Percentiles rank a stretch among this genome's conserved stretches.
Conservation (phyloP, 2,113 vertebrate species). For the Tauraco erythrolophus region DNA sequence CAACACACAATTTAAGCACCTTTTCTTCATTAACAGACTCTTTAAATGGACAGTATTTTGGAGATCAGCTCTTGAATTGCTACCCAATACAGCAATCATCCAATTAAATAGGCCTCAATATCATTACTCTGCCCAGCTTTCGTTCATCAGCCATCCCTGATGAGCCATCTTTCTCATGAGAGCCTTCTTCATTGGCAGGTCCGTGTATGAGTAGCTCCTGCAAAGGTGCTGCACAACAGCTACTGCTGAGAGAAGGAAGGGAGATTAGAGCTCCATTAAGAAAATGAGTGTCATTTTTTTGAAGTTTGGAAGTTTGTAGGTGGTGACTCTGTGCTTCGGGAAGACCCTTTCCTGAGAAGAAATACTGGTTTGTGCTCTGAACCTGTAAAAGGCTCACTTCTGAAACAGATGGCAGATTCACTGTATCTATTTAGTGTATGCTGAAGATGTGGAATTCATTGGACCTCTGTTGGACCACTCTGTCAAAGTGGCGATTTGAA, state of each 20-base stretch:
- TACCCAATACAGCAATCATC: not conserved
- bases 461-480: not conserved
- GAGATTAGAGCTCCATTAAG: not conserved
- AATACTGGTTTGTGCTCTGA: not conserved
- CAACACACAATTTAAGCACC: not conserved
- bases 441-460: not conserved
- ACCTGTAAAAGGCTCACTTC: not conserved
- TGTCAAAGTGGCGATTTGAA: not conserved
- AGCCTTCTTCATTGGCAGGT: not conserved
- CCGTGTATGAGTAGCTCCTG: not conserved
- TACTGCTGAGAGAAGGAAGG: not conserved
- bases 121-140: not conserved
- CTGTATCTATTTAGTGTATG: accelerated
- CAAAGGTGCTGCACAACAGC: not conserved
- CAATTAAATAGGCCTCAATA: not conserved
- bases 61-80: not conserved
- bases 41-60: not conserved
- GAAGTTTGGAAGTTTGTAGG: not conserved
- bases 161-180: not conserved
- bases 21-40: not conserved
- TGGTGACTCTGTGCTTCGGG: not conserved
- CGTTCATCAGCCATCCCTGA: not conserved
- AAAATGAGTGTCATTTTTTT: not conserved
- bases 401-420: not conserved
- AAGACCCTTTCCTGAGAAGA: not conserved